A percentile compares a stretch with the other conserved stretches of the same genome.
Conservation (phyloP, 2,888 invertebrate genomes). For the Platynereis dumerilii region DNA sequence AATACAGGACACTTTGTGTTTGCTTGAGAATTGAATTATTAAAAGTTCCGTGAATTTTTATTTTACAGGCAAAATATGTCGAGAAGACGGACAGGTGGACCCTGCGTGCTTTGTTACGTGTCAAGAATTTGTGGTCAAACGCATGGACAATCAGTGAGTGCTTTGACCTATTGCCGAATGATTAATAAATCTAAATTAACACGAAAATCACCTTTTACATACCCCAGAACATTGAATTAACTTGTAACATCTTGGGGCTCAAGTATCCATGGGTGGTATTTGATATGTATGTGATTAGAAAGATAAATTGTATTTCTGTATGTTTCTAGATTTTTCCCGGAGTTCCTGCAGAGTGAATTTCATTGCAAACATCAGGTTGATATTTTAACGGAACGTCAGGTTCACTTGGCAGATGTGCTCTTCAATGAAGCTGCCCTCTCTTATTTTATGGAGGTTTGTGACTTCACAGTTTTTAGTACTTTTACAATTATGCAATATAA, state of each 20-base stretch:
- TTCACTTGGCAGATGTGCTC: constrained; percentile 85
- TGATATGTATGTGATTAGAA: no score
- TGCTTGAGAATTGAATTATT: no score
- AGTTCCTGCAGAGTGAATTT: constrained; percentile 83
- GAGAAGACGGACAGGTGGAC: constrained; percentile 72
- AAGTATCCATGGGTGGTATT: no score
- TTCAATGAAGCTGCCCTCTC: constrained; percentile 90
- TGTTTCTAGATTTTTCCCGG: constrained; percentile 73
- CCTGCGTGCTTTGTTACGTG: constrained; percentile 77
- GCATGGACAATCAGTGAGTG: constrained; percentile 74
- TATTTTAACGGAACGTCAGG: constrained; percentile 79
- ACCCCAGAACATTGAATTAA: background rate
- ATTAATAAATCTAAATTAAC: background rate
- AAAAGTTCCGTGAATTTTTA: no score
- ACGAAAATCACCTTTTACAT: background rate
- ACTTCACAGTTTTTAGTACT: no score
- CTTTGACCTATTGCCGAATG: no score
- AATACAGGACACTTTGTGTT: no score
- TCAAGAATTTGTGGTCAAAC: constrained; percentile 73
- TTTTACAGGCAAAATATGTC: constrained; percentile 74
- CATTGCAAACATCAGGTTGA: constrained; percentile 94
- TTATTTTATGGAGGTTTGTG: constrained; percentile 88
- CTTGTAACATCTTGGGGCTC: background rate
- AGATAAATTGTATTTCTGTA: no score
- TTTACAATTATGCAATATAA: no score